Base-by-base conservation (phyloP, 2,888 invertebrate genomes). In the Serrognathus titanus region DNA sequence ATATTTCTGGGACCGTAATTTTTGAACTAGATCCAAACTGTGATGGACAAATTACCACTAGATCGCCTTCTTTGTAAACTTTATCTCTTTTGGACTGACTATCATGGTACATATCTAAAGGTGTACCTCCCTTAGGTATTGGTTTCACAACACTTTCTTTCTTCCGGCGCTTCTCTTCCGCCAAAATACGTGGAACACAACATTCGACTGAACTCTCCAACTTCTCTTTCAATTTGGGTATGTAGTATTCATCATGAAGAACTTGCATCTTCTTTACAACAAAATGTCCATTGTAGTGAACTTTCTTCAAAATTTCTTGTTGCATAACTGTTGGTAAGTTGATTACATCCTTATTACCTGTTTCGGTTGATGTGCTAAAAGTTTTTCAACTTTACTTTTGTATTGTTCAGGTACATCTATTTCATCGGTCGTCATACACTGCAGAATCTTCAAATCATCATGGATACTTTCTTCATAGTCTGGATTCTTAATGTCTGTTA, bases 271-370 rank as follows among this genome's bases (percentile, higher is more conserved):
- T 66, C 12, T 45, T 58, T 3, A 41, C 51, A 9, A 35, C 58
- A 56, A 64, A 66, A 57, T 66, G 61, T n/a, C 63, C 61, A 3
- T 16, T 40, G 24, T 60, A 59, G 38, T 64, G 63, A 11, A 48
- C 50, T 37, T 38, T 56, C 51, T 40, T 53, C 16, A 60, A 62
- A 12, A 60, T 51, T 54, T 55, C 58, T 3, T 43, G 54, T 37
- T 16, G 7, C 46, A 20, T 8, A 37, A 20, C 35, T 54, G 12
- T 16, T 43, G 40, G 48, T 36, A 48, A 24, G 9, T 38, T 38
- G 9, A 54, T 4, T 4, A 20, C 20, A 20, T 20, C 4, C 20
- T 20, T 20, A n/a, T n/a, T n/a, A n/a, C n/a, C n/a, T n/a, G n/a
- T n/a, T 16, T 16, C 16, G 16, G 16, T 16, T 16, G 16, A 16